Conservation (phyloP, 1,140 invertebrate genomes). For the Eubasilissa regina region DNA sequence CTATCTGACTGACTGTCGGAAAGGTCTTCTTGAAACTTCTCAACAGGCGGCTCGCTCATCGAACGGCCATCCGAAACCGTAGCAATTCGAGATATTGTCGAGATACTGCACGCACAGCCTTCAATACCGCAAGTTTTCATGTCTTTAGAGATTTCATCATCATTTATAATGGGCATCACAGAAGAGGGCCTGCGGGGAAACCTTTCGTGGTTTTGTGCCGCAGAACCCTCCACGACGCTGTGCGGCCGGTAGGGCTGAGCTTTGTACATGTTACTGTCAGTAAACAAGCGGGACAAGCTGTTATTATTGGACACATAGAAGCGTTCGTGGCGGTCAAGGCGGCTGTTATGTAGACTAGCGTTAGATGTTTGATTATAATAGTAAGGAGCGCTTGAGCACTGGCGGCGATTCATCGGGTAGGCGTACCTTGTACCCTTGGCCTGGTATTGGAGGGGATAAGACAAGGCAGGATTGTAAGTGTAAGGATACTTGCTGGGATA, state of each 20-base stretch:
- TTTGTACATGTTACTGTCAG: conserved; percentile 53
- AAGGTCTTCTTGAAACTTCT: conserved; percentile 25
- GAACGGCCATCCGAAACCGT: conserved; percentile 26
- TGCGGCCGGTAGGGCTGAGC: conserved; percentile 54
- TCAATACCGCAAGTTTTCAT: conserved; percentile 27
- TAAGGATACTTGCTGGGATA: conserved; percentile 59
- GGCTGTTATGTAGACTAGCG: conserved; percentile 35
- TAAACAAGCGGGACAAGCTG: conserved; percentile 52
- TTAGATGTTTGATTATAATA: conserved; percentile 55
- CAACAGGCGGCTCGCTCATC: conserved; percentile 50
- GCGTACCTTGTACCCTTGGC: conserved; percentile 33
- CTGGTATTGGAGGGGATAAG: conserved; percentile 65
- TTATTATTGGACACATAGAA: conserved; percentile 39
- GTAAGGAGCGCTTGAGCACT: conserved; percentile 40
- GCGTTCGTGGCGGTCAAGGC: conserved; percentile 29
- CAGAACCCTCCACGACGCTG: conserved; percentile 51
- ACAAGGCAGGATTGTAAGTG: conserved; percentile 67
- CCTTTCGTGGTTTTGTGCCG: conserved; percentile 17
- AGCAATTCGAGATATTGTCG: not conserved
- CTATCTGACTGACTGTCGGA: conserved; percentile 30
- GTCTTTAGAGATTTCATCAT: conserved; percentile 24
- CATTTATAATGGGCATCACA: conserved; percentile 51
- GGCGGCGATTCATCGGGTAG: conserved; percentile 46
- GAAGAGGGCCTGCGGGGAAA: conserved; percentile 53
- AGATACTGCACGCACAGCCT: conserved; percentile 43